These are phyloP conservation scores for Lucifuga dentata DNA, from an alignment of 2,113 vertebrate species.

Conservation along the genomic window DNA sequence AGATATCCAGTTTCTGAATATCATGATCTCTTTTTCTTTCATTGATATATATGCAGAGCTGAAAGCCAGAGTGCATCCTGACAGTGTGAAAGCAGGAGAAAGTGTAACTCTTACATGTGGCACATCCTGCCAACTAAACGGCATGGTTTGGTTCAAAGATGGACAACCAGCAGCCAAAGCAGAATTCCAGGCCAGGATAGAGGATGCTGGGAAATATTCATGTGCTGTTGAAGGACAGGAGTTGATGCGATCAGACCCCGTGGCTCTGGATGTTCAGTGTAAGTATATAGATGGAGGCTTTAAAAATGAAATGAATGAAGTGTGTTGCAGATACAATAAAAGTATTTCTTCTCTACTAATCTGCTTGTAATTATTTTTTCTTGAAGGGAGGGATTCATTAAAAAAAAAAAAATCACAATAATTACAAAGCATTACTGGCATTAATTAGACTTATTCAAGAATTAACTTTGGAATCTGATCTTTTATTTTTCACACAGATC, in stretches of 20 bases:
- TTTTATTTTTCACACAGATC: slow-evolving; percentile 36
- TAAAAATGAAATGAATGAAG: too few relatives aligned
- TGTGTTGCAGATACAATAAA: too few relatives aligned
- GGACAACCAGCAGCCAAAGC: not conserved
- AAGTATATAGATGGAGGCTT: too few relatives aligned
- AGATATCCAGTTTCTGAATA: not conserved
- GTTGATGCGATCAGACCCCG: slow-evolving; percentile 15
- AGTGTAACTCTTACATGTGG: slow-evolving; percentile 29
- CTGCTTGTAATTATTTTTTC: too few relatives aligned
- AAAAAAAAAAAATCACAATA: too few relatives aligned
- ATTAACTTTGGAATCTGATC: not conserved
- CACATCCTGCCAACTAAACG: slow-evolving; percentile 6
- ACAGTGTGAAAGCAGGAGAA: slow-evolving; percentile 36
- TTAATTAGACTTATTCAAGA: too few relatives aligned
- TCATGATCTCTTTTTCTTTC: not conserved
- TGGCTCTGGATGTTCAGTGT: slow-evolving; percentile 63
- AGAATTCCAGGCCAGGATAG: slow-evolving; percentile 25
- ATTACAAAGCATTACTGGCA: too few relatives aligned
- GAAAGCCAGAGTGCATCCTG: slow-evolving; percentile 12
- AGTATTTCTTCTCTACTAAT: too few relatives aligned
- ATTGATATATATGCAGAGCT: slow-evolving; percentile 17
- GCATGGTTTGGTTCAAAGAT: slow-evolving; percentile 57
- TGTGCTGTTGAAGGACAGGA: slow-evolving; percentile 44
- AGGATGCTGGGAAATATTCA: slow-evolving; percentile 61
- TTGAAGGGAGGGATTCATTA: too few relatives aligned